Percentiles rank a stretch among this genome's conserved stretches.
These are phyloP conservation scores for Atethmia centrago DNA, from an alignment of 2,888 invertebrate genomes.

Conservation along the genomic window DNA sequence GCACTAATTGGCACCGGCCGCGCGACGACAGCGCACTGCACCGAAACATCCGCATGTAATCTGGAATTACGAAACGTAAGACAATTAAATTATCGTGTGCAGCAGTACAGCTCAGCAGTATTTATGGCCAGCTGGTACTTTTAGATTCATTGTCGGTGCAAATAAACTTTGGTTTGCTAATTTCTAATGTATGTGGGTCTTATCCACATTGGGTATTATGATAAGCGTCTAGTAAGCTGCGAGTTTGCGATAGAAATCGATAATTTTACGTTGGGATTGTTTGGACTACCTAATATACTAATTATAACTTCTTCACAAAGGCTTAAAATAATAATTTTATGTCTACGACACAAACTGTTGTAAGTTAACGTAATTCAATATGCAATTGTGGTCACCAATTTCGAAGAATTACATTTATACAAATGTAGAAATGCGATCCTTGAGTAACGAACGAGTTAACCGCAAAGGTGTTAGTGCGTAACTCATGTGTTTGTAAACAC, in stretches of 20 bases:
- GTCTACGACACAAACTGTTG: too few relatives aligned
- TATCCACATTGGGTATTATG: neutral
- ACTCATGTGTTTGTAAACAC: constrained; percentile 38
- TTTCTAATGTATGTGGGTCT: constrained; percentile 13
- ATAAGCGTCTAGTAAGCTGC: neutral
- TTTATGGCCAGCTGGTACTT: constrained; percentile 40
- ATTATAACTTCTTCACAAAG: neutral
- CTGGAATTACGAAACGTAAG: constrained; percentile 45
- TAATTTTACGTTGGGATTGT: neutral
- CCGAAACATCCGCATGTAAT: constrained; percentile 41
- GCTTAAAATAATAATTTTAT: neutral
- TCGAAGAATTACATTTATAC: constrained; percentile 22
- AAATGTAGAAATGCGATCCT: constrained; percentile 30
- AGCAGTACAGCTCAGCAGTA: constrained; percentile 17
- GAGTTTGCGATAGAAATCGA: neutral
- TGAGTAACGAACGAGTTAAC: constrained; percentile 33
- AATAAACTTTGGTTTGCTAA: constrained; percentile 37
- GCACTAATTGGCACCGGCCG: constrained; percentile 29
- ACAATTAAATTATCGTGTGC: constrained; percentile 49
- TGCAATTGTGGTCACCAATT: constrained; percentile 20
- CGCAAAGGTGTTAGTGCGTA: constrained; percentile 15
- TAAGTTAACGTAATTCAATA: constrained; percentile 22
- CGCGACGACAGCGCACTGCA: neutral
- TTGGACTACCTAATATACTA: too few relatives aligned
- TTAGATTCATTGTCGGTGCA: constrained; percentile 9